Conservation (phyloP, 2,113 vertebrate genomes). For the Upupa epops region DNA sequence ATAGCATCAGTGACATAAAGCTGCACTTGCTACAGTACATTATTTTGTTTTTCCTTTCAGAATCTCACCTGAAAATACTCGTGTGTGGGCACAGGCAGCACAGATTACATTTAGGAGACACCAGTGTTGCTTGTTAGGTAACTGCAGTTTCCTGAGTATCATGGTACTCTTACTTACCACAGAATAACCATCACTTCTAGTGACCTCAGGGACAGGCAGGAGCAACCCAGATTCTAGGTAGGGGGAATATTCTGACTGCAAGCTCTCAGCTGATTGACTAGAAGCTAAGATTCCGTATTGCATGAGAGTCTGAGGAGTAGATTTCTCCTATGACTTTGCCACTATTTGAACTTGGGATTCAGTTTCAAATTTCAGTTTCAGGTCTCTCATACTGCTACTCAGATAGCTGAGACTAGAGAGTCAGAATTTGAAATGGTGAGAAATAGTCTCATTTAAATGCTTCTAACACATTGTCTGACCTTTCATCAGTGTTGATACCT, state of each 20-base stretch:
- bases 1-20: not conserved
- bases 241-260: not conserved
- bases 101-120: not conserved
- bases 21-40: not conserved
- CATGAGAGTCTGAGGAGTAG: not conserved
- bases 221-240: not conserved
- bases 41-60: not conserved
- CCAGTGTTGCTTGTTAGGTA: not conserved
- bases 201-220: not conserved
- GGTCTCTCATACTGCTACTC: accelerated
- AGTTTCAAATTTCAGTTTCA: too few relatives aligned
- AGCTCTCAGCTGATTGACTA: not conserved
- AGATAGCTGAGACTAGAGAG: not conserved
- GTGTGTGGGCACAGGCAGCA: not conserved
- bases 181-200: not conserved
- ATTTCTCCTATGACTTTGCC: not conserved
- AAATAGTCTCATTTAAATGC: not conserved
- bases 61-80: not conserved
- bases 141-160: not conserved
- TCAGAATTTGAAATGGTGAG: not conserved
- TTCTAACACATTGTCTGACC: not conserved
- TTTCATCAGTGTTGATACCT: not conserved
- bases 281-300: not conserved
- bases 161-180: not conserved
- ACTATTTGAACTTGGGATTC: not conserved